phyloP scores from a whole-genome alignment of 2,113 vertebrate species.

The Aldabrachelys gigantea region DNA sequence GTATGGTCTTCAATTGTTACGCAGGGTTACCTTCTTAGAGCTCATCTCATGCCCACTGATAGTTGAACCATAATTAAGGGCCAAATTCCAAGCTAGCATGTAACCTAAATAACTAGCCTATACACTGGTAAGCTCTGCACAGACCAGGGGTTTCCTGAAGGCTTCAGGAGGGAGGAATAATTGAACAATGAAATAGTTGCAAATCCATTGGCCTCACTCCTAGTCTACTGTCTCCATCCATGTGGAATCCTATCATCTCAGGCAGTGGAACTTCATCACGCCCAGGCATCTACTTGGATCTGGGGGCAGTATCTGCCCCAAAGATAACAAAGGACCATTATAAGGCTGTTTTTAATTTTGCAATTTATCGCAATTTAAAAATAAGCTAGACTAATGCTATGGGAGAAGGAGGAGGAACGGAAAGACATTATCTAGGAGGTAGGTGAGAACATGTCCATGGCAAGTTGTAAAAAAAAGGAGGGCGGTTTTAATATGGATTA shows the following conservation, averaged over 20 bases:
- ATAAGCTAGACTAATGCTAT: neutral
- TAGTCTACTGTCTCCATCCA: neutral
- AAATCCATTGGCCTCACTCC: neutral
- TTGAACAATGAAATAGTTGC: neutral
- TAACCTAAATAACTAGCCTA: neutral
- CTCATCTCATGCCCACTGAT: neutral
- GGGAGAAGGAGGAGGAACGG: neutral
- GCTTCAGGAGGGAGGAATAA: neutral
- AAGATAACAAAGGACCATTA: neutral
- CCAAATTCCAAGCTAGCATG: neutral
- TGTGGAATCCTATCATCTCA: neutral
- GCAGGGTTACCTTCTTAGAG: neutral
- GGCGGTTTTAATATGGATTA: neutral
- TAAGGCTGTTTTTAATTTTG: neutral
- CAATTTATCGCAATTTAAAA: accelerated
- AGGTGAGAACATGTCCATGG: neutral
- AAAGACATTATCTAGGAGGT: neutral
- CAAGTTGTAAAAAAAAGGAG: neutral
- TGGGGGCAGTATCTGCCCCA: neutral
- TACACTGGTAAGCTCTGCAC: neutral
- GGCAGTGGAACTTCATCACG: neutral
- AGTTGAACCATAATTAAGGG: neutral
- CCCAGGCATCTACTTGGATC: neutral
- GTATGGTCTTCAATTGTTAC: neutral
- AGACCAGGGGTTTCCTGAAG: neutral